Evolutionary conservation across 2,797 vertebrate genomes (phyloP).

Genomic region (Amblyraja radiata): DNA sequence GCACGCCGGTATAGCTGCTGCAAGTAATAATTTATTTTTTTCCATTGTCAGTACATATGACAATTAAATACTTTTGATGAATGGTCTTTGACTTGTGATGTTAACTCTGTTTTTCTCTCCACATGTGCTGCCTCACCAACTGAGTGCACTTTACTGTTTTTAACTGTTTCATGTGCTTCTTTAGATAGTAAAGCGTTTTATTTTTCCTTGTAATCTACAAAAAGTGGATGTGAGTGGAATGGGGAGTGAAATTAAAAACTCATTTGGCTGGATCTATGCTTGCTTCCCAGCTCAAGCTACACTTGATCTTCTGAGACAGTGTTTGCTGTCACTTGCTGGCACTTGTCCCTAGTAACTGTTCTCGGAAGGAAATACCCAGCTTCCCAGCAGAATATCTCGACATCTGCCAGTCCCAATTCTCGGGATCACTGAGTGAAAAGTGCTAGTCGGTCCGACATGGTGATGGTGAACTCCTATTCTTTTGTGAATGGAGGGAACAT

Average conservation of each 20-base stretch:
- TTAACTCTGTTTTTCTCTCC: no score
- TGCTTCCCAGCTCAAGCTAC: background rate
- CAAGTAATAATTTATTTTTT: no score
- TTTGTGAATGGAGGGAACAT: background rate
- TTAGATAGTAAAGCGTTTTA: background rate
- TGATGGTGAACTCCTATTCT: background rate
- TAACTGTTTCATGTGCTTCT: background rate
- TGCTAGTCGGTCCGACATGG: background rate
- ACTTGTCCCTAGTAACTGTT: no score
- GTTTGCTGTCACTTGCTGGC: background rate
- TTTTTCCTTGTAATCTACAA: background rate
- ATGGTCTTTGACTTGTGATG: no score
- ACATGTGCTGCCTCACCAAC: no score
- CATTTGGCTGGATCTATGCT: background rate
- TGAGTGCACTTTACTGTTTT: no score
- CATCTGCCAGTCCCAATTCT: background rate
- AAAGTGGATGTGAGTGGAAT: background rate
- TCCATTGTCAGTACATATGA: no score
- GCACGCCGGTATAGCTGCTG: no score
- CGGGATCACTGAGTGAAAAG: background rate
- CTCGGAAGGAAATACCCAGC: no score
- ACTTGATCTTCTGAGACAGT: background rate
- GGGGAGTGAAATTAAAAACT: background rate
- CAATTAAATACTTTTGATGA: no score
- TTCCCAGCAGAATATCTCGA: background rate